Conservation (phyloP, 92 coral and sea anemone species). For the Muricea muricata region DNA sequence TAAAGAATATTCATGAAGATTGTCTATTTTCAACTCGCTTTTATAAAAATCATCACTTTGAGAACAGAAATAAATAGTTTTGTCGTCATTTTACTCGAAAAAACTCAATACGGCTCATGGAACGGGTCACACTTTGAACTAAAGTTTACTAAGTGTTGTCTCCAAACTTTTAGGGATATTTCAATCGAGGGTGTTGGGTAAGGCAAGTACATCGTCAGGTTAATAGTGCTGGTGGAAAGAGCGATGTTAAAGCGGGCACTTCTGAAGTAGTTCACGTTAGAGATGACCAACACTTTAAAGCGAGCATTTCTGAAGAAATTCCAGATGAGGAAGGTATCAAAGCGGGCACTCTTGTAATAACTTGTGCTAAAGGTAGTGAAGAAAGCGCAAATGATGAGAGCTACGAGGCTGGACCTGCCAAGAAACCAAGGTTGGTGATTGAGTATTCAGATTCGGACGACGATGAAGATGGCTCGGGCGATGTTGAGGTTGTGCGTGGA, state of each 20-base stretch:
- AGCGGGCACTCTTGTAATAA: constrained; percentile 16
- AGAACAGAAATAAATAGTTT: no score
- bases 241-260: constrained; percentile 2
- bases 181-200: constrained; percentile 93
- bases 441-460: constrained; percentile 81
- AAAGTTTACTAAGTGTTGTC: not conserved
- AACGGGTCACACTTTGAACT: not conserved
- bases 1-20: no score
- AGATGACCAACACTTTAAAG: not conserved
- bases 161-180: constrained; percentile 72
- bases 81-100: no score
- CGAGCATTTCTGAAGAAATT: constrained; percentile 17
- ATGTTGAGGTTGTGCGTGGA: not conserved
- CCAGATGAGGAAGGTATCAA: not conserved
- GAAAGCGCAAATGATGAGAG: constrained; percentile 26
- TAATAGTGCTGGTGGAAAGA: not conserved
- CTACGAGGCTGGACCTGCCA: constrained; percentile 5
- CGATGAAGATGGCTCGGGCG: constrained; percentile 57
- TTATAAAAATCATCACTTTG: no score
- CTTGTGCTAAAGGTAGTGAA: not conserved
- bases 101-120: no score
- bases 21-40: no score
- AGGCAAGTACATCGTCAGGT: constrained; percentile 66
- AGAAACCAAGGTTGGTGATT: constrained; percentile 39
- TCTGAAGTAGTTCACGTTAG: constrained; percentile 19